Percentiles rank a stretch among this genome's conserved stretches.
These are phyloP conservation scores for Hyla sarda DNA, from an alignment of 2,113 vertebrate species.

Conservation along the genomic window DNA sequence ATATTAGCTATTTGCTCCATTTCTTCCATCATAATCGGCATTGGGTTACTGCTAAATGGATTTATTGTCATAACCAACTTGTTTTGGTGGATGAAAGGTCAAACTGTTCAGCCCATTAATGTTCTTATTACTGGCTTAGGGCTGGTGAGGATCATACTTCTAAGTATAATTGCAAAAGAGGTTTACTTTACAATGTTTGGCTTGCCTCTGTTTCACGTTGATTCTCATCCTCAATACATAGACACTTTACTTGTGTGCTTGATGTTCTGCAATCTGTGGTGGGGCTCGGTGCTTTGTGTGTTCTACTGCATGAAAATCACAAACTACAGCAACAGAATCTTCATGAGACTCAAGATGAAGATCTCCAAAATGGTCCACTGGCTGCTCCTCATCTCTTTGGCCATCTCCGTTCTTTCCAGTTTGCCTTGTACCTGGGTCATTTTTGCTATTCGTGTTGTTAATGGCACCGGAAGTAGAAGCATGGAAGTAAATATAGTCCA, in stretches of 20 bases:
- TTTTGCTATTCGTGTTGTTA: not conserved
- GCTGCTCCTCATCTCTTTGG: conserved; percentile 27
- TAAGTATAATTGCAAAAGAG: not conserved
- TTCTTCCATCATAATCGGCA: not conserved
- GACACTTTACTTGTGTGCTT: not conserved
- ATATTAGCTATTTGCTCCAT: not conserved
- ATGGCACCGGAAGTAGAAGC: no score
- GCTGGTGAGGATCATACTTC: not conserved
- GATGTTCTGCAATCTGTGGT: conserved; percentile 53
- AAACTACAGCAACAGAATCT: conserved; percentile 45
- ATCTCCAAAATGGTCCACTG: conserved; percentile 57
- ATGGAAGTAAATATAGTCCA: not conserved
- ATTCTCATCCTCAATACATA: not conserved
- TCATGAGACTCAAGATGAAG: conserved; percentile 60
- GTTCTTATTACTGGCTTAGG: not conserved
- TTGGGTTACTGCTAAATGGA: not conserved
- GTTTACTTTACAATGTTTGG: not conserved
- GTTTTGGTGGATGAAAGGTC: not conserved
- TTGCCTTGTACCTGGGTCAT: not conserved
- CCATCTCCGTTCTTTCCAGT: not conserved
- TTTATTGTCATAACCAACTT: not conserved
- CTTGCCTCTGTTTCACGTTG: not conserved
- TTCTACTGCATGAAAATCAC: conserved; percentile 65
- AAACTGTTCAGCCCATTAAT: not conserved
- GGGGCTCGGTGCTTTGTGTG: conserved; percentile 59